phyloP scores from a whole-genome alignment of 2,888 invertebrate species.

The Lasioglossum marginatum region DNA sequence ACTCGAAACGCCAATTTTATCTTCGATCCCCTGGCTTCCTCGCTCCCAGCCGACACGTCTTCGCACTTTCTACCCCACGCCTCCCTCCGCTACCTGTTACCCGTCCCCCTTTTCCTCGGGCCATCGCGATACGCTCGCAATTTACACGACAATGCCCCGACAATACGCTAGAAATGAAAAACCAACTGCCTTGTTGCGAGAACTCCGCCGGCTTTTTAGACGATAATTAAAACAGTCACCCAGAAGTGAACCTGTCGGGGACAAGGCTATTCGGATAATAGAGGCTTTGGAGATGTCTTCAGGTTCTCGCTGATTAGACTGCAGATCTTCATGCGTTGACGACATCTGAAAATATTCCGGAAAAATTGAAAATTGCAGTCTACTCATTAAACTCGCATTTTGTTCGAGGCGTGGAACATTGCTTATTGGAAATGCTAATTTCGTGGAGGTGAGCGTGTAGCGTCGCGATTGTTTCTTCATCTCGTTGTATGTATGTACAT shows the following conservation, averaged over 20 bases:
- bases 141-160: background rate
- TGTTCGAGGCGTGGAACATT: too few relatives aligned
- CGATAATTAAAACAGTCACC: background rate
- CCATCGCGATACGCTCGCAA: constrained; percentile 1
- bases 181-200: background rate
- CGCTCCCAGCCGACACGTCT: background rate
- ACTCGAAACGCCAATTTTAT: constrained; percentile 19
- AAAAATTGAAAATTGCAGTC: too few relatives aligned
- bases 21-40: background rate
- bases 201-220: background rate
- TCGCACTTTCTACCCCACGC: background rate
- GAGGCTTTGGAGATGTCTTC: background rate
- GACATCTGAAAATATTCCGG: background rate
- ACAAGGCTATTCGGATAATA: background rate
- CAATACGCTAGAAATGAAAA: background rate
- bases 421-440: background rate
- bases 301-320: background rate
- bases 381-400: too few relatives aligned
- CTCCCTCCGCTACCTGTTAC: background rate
- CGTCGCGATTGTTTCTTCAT: background rate
- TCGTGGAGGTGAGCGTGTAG: background rate
- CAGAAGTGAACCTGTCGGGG: background rate
- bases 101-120: background rate
- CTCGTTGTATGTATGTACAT: background rate
- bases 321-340: too few relatives aligned